Percentiles rank a stretch among this genome's conserved stretches.
Conservation (phyloP, 2,113 vertebrate genomes). For the Dolichotis patagonum region DNA sequence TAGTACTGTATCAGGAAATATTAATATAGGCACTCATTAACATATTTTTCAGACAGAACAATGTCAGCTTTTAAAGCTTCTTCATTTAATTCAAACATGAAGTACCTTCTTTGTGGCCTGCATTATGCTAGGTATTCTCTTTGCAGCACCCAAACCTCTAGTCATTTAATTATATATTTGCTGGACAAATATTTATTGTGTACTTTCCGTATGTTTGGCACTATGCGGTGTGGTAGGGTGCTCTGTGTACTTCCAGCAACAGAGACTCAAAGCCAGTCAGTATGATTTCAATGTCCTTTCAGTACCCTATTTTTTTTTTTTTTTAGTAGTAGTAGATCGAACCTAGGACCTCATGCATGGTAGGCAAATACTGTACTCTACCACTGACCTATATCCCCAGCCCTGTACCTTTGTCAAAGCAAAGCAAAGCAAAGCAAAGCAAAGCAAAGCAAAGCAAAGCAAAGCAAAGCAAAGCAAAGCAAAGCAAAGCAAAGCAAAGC, state of each 20-base stretch:
- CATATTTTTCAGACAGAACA: conserved; percentile 77
- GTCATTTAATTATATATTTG: background rate
- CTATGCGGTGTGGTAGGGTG: background rate
- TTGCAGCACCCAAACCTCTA: conserved; percentile 1
- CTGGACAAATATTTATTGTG: background rate
- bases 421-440: background rate
- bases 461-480: background rate
- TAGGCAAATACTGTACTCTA: background rate
- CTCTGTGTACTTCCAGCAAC: background rate
- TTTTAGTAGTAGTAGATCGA: background rate
- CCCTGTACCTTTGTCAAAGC: background rate
- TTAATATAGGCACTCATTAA: conserved; percentile 59
- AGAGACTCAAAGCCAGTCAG: background rate
- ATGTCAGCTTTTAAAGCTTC: conserved; percentile 52
- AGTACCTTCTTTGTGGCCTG: background rate
- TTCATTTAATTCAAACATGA: conserved; percentile 53
- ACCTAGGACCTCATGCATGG: background rate
- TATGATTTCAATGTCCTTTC: background rate
- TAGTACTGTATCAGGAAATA: conserved; percentile 46
- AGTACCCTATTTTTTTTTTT: background rate
- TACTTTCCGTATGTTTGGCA: background rate
- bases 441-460: background rate
- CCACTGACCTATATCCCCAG: background rate
- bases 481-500: background rate
- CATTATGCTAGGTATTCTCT: background rate